Conservation (phyloP, 2,888 invertebrate genomes). For the Mimachlamys varia region DNA sequence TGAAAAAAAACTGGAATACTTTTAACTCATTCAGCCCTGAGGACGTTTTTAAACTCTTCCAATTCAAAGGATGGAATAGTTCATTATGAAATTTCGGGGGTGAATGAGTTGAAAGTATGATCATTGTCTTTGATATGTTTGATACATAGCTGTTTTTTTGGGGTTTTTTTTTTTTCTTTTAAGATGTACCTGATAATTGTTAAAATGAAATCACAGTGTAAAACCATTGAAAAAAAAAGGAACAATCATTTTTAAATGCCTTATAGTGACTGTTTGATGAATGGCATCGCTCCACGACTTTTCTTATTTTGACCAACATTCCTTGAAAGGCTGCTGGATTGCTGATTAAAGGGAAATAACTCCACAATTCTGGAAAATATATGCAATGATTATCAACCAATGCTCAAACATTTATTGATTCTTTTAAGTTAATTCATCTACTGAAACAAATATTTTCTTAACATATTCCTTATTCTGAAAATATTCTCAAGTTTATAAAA, state of each 20-base stretch:
- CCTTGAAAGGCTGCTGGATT: background rate
- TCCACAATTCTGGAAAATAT: background rate
- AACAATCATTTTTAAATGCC: conserved; percentile 32
- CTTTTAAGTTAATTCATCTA: background rate
- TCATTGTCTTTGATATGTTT: background rate
- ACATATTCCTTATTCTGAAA: too few relatives aligned
- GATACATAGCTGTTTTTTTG: too few relatives aligned
- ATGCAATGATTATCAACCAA: background rate
- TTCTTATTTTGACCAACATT: background rate
- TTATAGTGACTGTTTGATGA: conserved; percentile 14
- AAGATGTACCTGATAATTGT: background rate
- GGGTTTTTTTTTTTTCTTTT: background rate
- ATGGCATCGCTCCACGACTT: background rate
- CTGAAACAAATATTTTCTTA: background rate
- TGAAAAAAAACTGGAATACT: background rate
- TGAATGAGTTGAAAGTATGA: too few relatives aligned
- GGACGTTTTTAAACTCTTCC: too few relatives aligned
- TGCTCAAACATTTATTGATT: background rate
- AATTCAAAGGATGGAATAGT: too few relatives aligned
- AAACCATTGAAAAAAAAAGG: background rate
- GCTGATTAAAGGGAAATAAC: conserved; percentile 31
- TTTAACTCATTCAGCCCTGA: too few relatives aligned
- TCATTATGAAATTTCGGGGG: too few relatives aligned
- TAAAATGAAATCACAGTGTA: background rate
- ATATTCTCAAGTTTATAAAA: too few relatives aligned